Percentiles rank a stretch among this genome's conserved stretches.
Evolutionary conservation across 2,888 invertebrate genomes (phyloP).

Genomic region (Drosophila percnosoma): DNA sequence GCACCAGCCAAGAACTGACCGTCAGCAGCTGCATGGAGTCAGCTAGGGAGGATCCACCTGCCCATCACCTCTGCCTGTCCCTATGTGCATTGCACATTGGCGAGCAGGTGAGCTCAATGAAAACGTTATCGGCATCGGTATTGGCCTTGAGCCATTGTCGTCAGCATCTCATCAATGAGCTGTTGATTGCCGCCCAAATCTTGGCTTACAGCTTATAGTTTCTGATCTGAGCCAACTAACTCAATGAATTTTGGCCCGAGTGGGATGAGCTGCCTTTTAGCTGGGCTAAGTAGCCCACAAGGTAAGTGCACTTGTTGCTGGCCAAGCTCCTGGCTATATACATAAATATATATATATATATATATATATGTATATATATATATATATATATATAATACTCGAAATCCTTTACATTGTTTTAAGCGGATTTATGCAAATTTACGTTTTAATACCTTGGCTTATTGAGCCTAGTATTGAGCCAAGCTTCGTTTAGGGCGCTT

Average conservation of each 20-base stretch:
- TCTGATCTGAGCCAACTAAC: slow-evolving; percentile 43
- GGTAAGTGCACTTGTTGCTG: slow-evolving; percentile 20
- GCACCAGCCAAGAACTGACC: slow-evolving; percentile 27
- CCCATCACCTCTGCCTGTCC: slow-evolving; percentile 35
- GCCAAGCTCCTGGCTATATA: not conserved
- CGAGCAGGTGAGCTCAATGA: slow-evolving; percentile 35
- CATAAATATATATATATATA: not conserved
- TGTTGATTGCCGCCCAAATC: slow-evolving; percentile 1
- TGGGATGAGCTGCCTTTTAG: slow-evolving; percentile 36
- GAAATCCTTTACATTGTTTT: slow-evolving; percentile 58
- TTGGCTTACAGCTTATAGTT: slow-evolving; percentile 22
- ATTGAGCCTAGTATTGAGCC: slow-evolving; percentile 56
- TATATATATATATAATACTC: not conserved
- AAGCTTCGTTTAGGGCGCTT: slow-evolving; percentile 71
- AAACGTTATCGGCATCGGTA: not conserved
- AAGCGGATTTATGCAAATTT: slow-evolving; percentile 74
- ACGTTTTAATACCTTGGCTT: slow-evolving; percentile 77
- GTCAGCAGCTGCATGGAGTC: slow-evolving; percentile 14
- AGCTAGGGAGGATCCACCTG: slow-evolving; percentile 37
- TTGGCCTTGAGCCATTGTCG: not conserved
- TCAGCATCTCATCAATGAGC: slow-evolving; percentile 35
- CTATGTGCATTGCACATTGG: not conserved
- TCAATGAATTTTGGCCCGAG: slow-evolving; percentile 55
- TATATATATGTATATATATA: not conserved
- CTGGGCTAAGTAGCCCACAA: slow-evolving; percentile 39